phyloP scores from a whole-genome alignment of 2,797 vertebrate genomes.

The Sebastes trivittatus region DNA sequence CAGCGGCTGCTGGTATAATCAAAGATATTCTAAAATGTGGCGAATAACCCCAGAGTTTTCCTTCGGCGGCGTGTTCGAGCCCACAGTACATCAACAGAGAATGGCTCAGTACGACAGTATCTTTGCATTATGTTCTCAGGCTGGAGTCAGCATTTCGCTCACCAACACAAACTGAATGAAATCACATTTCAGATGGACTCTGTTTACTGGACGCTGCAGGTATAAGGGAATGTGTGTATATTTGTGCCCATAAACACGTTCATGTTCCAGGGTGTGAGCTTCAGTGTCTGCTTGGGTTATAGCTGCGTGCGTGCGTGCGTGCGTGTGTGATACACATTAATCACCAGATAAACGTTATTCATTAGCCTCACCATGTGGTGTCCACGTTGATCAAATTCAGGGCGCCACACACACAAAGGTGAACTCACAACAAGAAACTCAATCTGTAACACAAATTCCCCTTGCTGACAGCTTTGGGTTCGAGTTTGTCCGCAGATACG shows the following conservation, averaged over 20 bases:
- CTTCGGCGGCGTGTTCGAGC: background rate
- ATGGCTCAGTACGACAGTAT: background rate
- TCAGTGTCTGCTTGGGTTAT: conserved; percentile 9
- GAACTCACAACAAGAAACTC: conserved; percentile 28
- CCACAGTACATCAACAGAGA: background rate
- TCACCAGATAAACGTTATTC: conserved; percentile 67
- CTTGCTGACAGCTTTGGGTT: conserved; percentile 30
- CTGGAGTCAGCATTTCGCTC: conserved; percentile 18
- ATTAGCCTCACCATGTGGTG: conserved; percentile 68
- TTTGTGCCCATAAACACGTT: background rate
- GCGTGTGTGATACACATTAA: background rate
- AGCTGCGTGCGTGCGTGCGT: conserved; percentile 4
- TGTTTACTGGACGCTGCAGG: conserved; percentile 2
- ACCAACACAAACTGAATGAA: conserved; percentile 9
- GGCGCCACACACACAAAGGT: conserved; percentile 2
- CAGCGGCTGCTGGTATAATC: conserved; percentile 9
- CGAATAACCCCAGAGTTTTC: background rate
- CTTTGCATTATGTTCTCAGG: conserved; percentile 13
- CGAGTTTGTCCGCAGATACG: background rate
- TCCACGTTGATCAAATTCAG: conserved; percentile 55
- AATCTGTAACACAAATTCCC: conserved; percentile 41
- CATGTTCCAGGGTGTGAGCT: background rate
- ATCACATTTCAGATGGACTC: conserved; percentile 20
- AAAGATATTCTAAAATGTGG: conserved; percentile 32
- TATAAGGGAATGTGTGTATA: conserved; percentile 7